Conservation (phyloP, 2,888 invertebrate genomes). For the Helleia helle region DNA sequence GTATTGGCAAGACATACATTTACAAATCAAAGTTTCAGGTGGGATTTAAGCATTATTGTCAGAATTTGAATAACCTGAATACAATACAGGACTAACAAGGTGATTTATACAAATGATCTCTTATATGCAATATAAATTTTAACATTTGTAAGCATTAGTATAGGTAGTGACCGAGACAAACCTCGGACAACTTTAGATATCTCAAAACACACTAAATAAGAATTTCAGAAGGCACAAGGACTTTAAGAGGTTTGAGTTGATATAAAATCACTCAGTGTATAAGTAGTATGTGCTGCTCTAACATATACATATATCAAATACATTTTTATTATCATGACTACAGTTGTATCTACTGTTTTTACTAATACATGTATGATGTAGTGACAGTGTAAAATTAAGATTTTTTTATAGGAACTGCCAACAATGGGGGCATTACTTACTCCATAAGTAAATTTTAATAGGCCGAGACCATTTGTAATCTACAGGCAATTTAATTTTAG, state of each 20-base stretch:
- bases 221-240: constrained; percentile 29
- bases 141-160: constrained; percentile 4
- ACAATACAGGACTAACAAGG: constrained; percentile 13
- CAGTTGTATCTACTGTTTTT: neutral
- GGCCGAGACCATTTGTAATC: constrained; percentile 1
- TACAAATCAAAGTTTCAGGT: constrained; percentile 34
- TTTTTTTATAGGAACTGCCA: constrained; percentile 2
- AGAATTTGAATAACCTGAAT: constrained; percentile 21
- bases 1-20: constrained; percentile 41
- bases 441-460: neutral
- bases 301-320: constrained; percentile 10
- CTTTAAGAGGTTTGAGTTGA: constrained; percentile 19
- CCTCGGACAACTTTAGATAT: constrained; percentile 21
- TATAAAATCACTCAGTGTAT: constrained; percentile 14
- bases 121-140: neutral
- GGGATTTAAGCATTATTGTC: constrained; percentile 45
- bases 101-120: constrained; percentile 7
- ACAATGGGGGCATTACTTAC: neutral
- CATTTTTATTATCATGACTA: constrained; percentile 1
- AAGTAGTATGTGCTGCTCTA: constrained; percentile 13
- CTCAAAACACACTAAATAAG: no score
- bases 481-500: neutral
- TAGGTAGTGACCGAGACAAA: constrained; percentile 6
- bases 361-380: neutral
- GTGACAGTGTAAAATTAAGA: neutral